Percentiles rank a stretch among this genome's conserved stretches.
phyloP scores from a whole-genome alignment of 1,140 invertebrate genomes.

The Drosophila takahashii region DNA sequence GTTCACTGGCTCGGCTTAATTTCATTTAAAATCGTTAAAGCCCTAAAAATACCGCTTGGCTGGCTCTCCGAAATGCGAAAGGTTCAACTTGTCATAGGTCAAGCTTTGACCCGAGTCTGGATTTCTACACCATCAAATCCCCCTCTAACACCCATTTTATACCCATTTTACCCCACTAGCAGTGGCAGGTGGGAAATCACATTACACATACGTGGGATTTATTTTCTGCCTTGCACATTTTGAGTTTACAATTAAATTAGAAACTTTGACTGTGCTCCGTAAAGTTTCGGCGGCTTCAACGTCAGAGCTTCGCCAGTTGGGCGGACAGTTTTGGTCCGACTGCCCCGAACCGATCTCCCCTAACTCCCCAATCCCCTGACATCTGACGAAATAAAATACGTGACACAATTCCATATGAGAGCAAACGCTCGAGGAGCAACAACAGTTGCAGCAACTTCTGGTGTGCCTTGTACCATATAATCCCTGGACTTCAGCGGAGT shows the following conservation, averaged over 20 bases:
- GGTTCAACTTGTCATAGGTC: conserved; percentile 53
- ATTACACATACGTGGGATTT: conserved; percentile 50
- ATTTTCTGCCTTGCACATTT: conserved; percentile 52
- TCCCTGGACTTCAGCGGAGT: conserved; percentile 19
- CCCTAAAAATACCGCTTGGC: conserved; percentile 52
- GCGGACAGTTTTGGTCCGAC: conserved; percentile 20
- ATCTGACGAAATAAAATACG: conserved; percentile 68
- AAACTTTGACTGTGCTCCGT: conserved; percentile 53
- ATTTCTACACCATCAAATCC: neutral
- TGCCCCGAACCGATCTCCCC: neutral
- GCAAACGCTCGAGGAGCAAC: conserved; percentile 14
- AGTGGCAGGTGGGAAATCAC: conserved; percentile 29
- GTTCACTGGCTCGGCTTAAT: conserved; percentile 63
- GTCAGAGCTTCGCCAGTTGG: conserved; percentile 43
- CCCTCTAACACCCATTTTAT: too few relatives aligned
- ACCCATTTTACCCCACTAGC: neutral
- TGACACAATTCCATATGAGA: conserved; percentile 62
- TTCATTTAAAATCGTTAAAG: conserved; percentile 54
- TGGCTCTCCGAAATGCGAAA: conserved; percentile 32
- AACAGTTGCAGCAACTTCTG: conserved; percentile 22
- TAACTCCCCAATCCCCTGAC: conserved; percentile 4
- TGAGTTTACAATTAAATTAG: conserved; percentile 72
- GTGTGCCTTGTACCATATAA: conserved; percentile 20
- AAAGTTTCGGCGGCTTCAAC: conserved; percentile 42
- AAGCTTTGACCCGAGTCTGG: conserved; percentile 12